These are phyloP conservation scores for Columba guinea DNA, from an alignment of 2,797 vertebrate genomes.

Conservation along the genomic window DNA sequence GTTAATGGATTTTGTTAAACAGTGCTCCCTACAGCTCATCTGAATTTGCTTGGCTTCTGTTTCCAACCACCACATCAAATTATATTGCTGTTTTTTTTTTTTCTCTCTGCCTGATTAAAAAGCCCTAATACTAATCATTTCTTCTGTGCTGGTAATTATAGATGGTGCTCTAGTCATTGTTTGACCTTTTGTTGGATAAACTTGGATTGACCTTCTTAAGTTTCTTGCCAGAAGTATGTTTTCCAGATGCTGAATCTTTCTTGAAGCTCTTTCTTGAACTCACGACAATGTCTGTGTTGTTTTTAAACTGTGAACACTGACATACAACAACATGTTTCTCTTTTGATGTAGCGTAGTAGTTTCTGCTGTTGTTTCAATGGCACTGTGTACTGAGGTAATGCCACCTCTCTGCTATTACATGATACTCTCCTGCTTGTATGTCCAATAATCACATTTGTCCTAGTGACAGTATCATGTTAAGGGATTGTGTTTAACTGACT, in stretches of 20 bases:
- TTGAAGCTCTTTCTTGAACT: background rate
- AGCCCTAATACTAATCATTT: background rate
- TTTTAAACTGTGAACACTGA: background rate
- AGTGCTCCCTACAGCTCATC: background rate
- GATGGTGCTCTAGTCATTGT: background rate
- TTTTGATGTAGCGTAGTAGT: fast-evolving
- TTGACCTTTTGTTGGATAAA: constrained; percentile 30
- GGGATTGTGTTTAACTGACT: background rate
- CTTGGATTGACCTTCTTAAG: constrained; percentile 15
- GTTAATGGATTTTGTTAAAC: background rate
- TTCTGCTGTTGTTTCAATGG: background rate
- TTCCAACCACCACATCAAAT: background rate
- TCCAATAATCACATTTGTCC: background rate
- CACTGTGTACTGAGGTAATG: background rate
- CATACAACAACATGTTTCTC: background rate
- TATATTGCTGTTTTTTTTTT: background rate
- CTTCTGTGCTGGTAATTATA: background rate
- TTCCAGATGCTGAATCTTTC: constrained; percentile 18
- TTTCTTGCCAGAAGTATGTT: background rate
- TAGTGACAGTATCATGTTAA: background rate
- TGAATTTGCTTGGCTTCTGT: background rate
- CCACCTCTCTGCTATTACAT: background rate
- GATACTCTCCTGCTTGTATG: background rate
- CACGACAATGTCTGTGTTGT: background rate
- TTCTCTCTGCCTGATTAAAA: background rate